A percentile compares a stretch with the other conserved stretches of the same genome.
Evolutionary conservation across 53 echinoderm and acorn worm species (phyloP).

Genomic region (Zoroaster sp.): DNA sequence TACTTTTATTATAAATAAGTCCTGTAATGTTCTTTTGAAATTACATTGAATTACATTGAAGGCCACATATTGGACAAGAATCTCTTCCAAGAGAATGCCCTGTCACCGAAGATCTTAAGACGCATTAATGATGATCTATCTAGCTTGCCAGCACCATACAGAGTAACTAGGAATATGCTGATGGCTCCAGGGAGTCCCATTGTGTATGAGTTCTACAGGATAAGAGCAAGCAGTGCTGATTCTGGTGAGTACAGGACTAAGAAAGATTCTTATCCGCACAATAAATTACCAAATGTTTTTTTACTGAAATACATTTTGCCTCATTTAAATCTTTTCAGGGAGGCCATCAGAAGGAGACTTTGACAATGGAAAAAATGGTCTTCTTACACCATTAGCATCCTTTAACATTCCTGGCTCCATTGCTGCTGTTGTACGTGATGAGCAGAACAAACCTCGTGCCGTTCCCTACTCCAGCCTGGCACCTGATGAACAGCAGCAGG

Average conservation of each 20-base stretch:
- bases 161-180: slow-evolving; percentile 90
- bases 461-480: slow-evolving; percentile 84
- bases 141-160: slow-evolving; percentile 82
- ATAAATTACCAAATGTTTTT: no score
- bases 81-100: slow-evolving; percentile 80
- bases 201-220: slow-evolving; percentile 88
- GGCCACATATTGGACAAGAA: slow-evolving; percentile 98
- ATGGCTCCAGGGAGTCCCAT: slow-evolving; percentile 78
- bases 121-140: slow-evolving; percentile 98
- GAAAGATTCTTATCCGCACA: not conserved
- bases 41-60: no score
- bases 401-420: slow-evolving; percentile 78
- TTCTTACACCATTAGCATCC: not conserved
- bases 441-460: slow-evolving; percentile 83
- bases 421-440: slow-evolving; percentile 88
- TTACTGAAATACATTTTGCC: not conserved
- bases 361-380: not conserved
- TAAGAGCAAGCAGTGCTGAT: slow-evolving; percentile 74
- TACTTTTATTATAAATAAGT: not conserved
- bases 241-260: slow-evolving; percentile 52
- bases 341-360: slow-evolving; percentile 54
- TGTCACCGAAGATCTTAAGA: slow-evolving; percentile 68
- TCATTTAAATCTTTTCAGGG: slow-evolving; percentile 4
- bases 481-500: slow-evolving; percentile 73
- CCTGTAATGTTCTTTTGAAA: not conserved